Evolutionary conservation across 1,140 invertebrate species (phyloP).

Genomic region (Fopius arisanus): DNA sequence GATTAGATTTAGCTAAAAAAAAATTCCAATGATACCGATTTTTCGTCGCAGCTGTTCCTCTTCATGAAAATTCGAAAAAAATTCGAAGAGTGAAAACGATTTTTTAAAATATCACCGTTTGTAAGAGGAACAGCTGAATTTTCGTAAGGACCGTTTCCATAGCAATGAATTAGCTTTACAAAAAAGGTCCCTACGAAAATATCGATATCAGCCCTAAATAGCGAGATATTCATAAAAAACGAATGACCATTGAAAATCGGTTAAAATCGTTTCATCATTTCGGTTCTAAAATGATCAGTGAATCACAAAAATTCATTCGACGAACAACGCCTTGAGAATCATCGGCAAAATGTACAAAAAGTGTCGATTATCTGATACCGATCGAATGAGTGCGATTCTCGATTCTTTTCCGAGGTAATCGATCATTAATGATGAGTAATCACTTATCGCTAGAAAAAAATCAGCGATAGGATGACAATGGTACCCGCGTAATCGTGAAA

Average conservation of each 20-base stretch:
- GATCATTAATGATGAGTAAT: constrained; percentile 28
- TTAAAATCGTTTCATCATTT: no score
- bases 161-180: no score
- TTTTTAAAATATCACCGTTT: no score
- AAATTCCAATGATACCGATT: not conserved
- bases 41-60: not conserved
- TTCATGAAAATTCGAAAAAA: no score
- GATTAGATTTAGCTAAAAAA: not conserved
- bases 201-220: no score
- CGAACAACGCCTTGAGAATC: not conserved
- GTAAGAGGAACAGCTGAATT: no score
- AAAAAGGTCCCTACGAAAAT: no score
- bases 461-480: constrained; percentile 7
- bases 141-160: no score
- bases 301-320: not conserved
- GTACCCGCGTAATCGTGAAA: constrained; percentile 4
- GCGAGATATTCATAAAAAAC: no score
- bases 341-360: not conserved
- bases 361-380: not conserved
- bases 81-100: no score
- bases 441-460: constrained; percentile 16
- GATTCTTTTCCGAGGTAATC: constrained; percentile 15
- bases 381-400: not conserved
- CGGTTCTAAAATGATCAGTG: not conserved
- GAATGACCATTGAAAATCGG: no score